Percentiles rank a stretch among this genome's conserved stretches.
These are phyloP conservation scores for Galeopterus variegatus DNA, from an alignment of 2,113 vertebrate species.

Conservation along the genomic window DNA sequence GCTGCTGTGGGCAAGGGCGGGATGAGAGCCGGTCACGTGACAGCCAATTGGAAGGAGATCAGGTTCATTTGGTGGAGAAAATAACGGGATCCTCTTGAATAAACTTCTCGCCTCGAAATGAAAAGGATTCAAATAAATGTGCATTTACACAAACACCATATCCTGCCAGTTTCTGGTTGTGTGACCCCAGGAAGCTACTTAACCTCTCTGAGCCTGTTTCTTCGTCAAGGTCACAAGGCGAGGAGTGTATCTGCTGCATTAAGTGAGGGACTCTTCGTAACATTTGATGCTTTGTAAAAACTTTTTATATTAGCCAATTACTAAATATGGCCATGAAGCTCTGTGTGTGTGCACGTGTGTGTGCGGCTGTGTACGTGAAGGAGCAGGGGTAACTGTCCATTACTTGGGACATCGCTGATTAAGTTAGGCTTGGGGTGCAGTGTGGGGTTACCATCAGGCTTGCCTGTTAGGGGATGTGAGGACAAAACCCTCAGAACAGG, in stretches of 20 bases:
- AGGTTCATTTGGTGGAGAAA: background rate
- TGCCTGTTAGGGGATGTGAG: background rate
- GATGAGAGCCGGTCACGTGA: fast-evolving
- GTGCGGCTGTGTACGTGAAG: fast-evolving
- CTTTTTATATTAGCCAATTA: background rate
- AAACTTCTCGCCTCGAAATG: background rate
- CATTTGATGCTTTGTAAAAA: background rate
- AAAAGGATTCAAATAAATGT: background rate
- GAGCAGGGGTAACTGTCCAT: fast-evolving
- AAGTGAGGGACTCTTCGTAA: background rate
- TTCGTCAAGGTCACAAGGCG: background rate
- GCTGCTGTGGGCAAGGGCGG: background rate
- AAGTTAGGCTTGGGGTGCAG: fast-evolving
- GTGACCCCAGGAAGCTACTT: background rate
- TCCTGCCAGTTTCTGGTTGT: background rate
- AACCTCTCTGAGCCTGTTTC: conserved; percentile 40
- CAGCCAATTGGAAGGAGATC: background rate
- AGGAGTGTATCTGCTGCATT: background rate
- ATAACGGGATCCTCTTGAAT: background rate
- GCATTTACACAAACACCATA: background rate
- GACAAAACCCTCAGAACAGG: too few species aligned
- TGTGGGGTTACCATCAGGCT: fast-evolving
- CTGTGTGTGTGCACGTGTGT: fast-evolving
- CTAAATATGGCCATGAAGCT: background rate
- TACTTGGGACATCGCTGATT: too few species aligned